A percentile compares a stretch with the other conserved stretches of the same genome.
phyloP scores from a whole-genome alignment of 2,113 vertebrate species.

The Bostrychus sinensis region DNA sequence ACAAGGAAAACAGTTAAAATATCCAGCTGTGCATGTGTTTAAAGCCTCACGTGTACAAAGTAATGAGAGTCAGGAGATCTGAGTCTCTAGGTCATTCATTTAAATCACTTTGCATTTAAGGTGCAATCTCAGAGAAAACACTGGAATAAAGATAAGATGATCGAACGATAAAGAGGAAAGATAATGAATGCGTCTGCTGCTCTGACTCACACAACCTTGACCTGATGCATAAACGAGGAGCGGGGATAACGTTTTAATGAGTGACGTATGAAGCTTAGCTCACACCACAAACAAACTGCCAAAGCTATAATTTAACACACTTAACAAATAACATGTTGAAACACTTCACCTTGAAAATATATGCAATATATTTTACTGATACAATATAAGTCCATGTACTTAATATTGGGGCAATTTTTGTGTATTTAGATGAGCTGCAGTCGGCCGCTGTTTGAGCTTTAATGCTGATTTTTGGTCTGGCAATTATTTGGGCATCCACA shows the following conservation, averaged over 20 bases:
- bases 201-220: slow-evolving; percentile 67
- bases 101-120: slow-evolving; percentile 60
- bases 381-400: no score
- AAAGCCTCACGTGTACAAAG: neutral
- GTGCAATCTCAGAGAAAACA: slow-evolving; percentile 68
- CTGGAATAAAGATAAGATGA: slow-evolving; percentile 78
- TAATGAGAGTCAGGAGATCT: neutral
- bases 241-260: slow-evolving; percentile 17
- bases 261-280: neutral
- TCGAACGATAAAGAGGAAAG: slow-evolving; percentile 32
- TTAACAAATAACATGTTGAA: no score
- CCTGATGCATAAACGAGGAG: slow-evolving; percentile 25
- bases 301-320: neutral
- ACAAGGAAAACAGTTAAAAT: no score
- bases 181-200: slow-evolving; percentile 59
- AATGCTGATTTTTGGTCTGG: no score
- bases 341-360: no score
- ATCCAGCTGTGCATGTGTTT: neutral
- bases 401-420: no score
- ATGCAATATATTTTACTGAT: no score
- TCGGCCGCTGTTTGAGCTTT: no score
- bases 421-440: no score
- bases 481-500: no score
- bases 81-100: slow-evolving; percentile 44
- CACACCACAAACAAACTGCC: neutral